Percentiles rank a stretch among this genome's conserved stretches.
These are phyloP conservation scores for Holothuria scabra DNA, from an alignment of 53 echinoderm and acorn worm genomes.

Conservation along the genomic window DNA sequence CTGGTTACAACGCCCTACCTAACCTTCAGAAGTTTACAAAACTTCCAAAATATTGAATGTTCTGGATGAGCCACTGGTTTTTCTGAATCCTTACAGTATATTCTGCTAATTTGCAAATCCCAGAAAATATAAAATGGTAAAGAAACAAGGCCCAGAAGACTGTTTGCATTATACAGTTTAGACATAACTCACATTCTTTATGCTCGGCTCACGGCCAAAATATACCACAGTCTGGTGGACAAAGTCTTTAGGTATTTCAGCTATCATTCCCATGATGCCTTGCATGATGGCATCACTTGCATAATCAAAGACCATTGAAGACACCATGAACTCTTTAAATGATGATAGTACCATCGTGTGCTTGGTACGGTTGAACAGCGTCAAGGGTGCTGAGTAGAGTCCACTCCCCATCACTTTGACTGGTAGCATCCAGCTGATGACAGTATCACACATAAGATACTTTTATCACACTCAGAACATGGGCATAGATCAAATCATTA, in stretches of 20 bases:
- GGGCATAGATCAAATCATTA: no score
- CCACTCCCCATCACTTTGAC: slow-evolving; percentile 46
- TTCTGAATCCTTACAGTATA: no score
- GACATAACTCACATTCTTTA: slow-evolving; percentile 21
- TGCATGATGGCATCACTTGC: slow-evolving; percentile 23
- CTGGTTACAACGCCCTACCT: no score
- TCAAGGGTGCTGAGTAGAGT: slow-evolving; percentile 31
- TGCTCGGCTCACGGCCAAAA: slow-evolving; percentile 19
- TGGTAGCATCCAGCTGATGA: slow-evolving; percentile 22
- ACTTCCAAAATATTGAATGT: no score
- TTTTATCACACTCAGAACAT: no score
- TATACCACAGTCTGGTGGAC: slow-evolving; percentile 37
- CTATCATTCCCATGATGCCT: slow-evolving; percentile 50
- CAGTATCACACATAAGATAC: neutral
- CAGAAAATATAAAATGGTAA: neutral
- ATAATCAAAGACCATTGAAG: slow-evolving; percentile 39
- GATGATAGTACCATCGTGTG: slow-evolving; percentile 47
- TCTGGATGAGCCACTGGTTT: no score
- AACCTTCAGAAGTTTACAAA: no score
- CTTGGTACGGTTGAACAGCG: slow-evolving; percentile 37
- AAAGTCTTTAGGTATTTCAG: slow-evolving; percentile 51
- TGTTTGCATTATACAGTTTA: no score
- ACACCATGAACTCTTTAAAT: slow-evolving; percentile 54
- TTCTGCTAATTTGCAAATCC: no score
- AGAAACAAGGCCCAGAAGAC: no score